Evolutionary conservation across 2,113 vertebrate species (phyloP), one percentile per base, ranked within the genome.

Genomic region (Agelaius tricolor): DNA sequence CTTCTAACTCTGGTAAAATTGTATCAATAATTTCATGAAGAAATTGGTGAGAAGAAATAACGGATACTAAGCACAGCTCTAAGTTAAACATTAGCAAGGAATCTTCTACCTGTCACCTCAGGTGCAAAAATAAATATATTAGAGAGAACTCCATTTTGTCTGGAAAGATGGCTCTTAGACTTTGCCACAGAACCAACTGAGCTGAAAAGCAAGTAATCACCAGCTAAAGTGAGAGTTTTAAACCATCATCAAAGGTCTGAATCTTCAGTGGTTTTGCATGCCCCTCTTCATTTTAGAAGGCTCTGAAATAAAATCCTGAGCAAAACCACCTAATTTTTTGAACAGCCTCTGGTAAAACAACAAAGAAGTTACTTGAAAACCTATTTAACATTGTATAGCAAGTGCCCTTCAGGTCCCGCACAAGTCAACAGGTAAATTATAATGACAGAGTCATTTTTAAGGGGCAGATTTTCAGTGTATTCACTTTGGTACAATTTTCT

Each of bases 401-500:
- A 96, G 51, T 74, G 91, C 44, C 86, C 84, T 95, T 95, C 76
- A 93, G 96, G 93, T 97, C 84, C 72, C 19, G 13, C 30, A 24
- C 89, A 94, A 95, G 66, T 91, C 81, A 96, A 97, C 94, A 97
- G 89, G 96, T 97, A 96, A 96, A 97, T 95, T 81, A 74, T 58
- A 94, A 86, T 83, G 97, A 97, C 97, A 96, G 84, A 85, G 85
- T 95, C 94, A 96, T 97, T 97, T 98, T 97, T 96, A 98, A 96
- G 97, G 97, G 95, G 67, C 95, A 97, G 87, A 96, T 97, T 97
- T 97, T 98, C 95, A 63, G 22, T 90, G 66, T 96, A 97, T 97
- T 97, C 87, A 97, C 94, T 97, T 98, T 76, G 87, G 79, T 74
- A 95, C 93, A 93, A 82, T 93, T 95, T 94, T 96, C 72, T 74